A percentile compares a stretch with the other conserved stretches of the same genome.
Conservation (phyloP, 2,797 vertebrate genomes). For the Phoeniculus purpureus region DNA sequence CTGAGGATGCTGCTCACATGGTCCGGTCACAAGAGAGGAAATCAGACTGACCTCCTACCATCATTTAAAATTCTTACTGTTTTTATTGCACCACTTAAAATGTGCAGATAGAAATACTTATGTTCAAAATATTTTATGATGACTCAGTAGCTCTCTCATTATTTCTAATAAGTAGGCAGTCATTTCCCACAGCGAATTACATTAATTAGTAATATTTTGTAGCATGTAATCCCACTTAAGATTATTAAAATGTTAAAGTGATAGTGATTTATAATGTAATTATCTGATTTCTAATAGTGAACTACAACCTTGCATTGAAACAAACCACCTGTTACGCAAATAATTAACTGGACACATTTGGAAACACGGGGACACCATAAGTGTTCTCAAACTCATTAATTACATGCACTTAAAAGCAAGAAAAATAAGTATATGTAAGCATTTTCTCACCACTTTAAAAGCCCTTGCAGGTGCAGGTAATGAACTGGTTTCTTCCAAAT, state of each 20-base stretch:
- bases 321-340: not conserved
- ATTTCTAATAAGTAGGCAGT: slow-evolving; percentile 12
- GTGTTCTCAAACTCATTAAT: not conserved
- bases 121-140: not conserved
- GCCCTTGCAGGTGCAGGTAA: slow-evolving; percentile 86
- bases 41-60: not conserved
- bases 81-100: not conserved
- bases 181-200: slow-evolving; percentile 26
- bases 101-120: not conserved
- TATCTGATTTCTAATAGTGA: not conserved
- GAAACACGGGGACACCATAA: not conserved
- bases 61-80: not conserved
- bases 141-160: not conserved
- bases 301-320: not conserved
- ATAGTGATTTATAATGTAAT: not conserved
- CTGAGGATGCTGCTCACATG: not conserved
- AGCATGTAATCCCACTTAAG: slow-evolving; percentile 24
- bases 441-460: slow-evolving; percentile 84
- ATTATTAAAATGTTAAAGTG: slow-evolving; percentile 27
- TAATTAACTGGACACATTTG: not conserved
- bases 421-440: not conserved
- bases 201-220: not conserved
- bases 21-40: not conserved
- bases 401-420: not conserved
- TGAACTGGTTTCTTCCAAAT: slow-evolving; percentile 86